Conservation (phyloP, 2,888 invertebrate genomes). For the Mesodorylaimus sp. region DNA sequence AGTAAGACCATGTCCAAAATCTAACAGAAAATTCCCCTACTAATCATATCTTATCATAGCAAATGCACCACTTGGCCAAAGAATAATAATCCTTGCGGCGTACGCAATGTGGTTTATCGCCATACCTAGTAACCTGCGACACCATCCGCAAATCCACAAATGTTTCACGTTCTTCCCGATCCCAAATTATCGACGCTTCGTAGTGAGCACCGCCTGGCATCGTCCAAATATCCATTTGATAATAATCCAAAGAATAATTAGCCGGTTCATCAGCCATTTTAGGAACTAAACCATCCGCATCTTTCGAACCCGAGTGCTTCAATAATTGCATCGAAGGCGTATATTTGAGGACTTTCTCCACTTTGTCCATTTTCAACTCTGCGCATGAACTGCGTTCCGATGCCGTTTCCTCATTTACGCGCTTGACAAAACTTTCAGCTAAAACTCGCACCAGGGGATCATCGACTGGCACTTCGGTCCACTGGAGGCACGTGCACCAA, state of each 20-base stretch:
- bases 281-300: constrained; percentile 24
- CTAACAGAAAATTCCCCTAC: no score
- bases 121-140: constrained; percentile 63
- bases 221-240: constrained; percentile 56
- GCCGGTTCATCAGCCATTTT: no score
- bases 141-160: constrained; percentile 48
- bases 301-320: constrained; percentile 22
- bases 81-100: constrained; percentile 32
- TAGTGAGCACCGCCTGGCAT: constrained; percentile 57
- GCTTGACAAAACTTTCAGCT: not conserved
- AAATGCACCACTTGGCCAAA: constrained; percentile 25
- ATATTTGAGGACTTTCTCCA: constrained; percentile 16
- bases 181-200: constrained; percentile 56
- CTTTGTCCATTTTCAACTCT: constrained; percentile 14
- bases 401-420: constrained; percentile 17
- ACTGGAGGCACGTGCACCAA: constrained; percentile 57
- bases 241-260: no score
- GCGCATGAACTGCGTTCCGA: constrained; percentile 15
- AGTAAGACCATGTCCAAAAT: no score
- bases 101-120: constrained; percentile 58
- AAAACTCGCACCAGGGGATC: not conserved
- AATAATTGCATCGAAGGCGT: constrained; percentile 20
- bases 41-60: constrained; percentile 22
- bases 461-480: not conserved
- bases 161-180: constrained; percentile 41